phyloP scores from a whole-genome alignment of 37 sponge, comb jelly and placozoan genomes.

The Aplysina aerophoba region DNA sequence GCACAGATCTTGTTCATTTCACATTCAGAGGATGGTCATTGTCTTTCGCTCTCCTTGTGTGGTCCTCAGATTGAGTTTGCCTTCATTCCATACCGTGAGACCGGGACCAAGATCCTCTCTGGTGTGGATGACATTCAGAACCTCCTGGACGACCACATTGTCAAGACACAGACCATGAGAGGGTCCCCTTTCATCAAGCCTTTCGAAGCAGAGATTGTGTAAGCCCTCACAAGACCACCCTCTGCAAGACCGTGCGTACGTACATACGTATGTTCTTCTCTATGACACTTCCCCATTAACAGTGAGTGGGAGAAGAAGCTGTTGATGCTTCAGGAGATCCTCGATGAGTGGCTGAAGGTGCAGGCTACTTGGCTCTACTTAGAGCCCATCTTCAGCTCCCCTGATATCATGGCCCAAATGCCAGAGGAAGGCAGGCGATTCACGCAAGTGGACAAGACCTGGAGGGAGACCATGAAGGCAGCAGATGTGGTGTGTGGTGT shows the following conservation, averaged over 20 bases:
- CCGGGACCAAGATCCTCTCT: constrained; percentile 96
- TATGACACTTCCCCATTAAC: neutral
- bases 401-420: constrained; percentile 99
- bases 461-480: constrained; percentile 94
- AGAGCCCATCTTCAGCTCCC: constrained; percentile 99
- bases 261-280: neutral
- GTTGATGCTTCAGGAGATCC: constrained; percentile 94
- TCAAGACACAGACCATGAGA: constrained; percentile 99
- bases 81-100: constrained; percentile 91
- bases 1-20: too few species aligned
- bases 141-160: constrained; percentile 98
- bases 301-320: constrained; percentile 97
- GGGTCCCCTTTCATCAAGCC: constrained; percentile 99
- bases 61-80: constrained; percentile 80
- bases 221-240: too few species aligned
- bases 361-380: constrained; percentile 99
- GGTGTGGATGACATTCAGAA: constrained; percentile 97
- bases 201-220: constrained; percentile 92
- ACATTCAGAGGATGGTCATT: too few species aligned
- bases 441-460: constrained; percentile 97
- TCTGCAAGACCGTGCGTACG: too few species aligned
- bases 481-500: constrained; percentile 64
- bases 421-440: constrained; percentile 96
- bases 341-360: constrained; percentile 99
- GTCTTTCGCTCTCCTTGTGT: too few species aligned